These are phyloP conservation scores for Hoplias malabaricus DNA, from an alignment of 2,113 vertebrate genomes.

Conservation along the genomic window DNA sequence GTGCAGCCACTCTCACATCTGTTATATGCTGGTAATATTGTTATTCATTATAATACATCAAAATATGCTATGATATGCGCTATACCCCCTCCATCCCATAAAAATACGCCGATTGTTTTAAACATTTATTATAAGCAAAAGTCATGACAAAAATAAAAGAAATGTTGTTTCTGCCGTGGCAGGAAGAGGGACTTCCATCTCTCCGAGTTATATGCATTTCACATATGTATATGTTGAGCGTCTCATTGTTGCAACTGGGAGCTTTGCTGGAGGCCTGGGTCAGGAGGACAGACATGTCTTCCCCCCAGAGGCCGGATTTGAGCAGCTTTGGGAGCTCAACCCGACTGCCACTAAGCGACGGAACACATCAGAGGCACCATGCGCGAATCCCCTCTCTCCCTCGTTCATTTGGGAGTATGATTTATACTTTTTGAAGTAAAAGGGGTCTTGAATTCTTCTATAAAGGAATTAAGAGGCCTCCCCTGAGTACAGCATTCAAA, in stretches of 20 bases:
- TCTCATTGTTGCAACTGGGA: conserved; percentile 30
- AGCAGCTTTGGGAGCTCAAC: conserved; percentile 71
- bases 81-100: too few relatives aligned
- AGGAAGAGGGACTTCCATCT: background rate
- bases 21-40: too few relatives aligned
- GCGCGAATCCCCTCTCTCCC: conserved; percentile 65
- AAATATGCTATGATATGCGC: too few relatives aligned
- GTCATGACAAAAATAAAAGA: background rate
- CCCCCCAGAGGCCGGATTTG: conserved; percentile 66
- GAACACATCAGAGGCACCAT: conserved; percentile 75
- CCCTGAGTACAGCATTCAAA: conserved; percentile 79
- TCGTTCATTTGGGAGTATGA: conserved; percentile 83
- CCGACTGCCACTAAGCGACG: conserved; percentile 63
- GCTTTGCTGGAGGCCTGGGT: conserved; percentile 56
- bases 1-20: too few relatives aligned
- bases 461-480: conserved; percentile 82
- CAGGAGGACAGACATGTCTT: conserved; percentile 58
- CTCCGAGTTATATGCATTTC: conserved; percentile 25
- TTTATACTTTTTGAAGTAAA: conserved; percentile 85
- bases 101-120: too few relatives aligned
- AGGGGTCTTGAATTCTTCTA: conserved; percentile 79
- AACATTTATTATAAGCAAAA: too few relatives aligned
- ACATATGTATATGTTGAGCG: conserved; percentile 29
- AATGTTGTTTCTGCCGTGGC: background rate
- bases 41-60: too few relatives aligned